phyloP scores from a whole-genome alignment of 2,113 vertebrate species.

The Probosciger aterrimus region DNA sequence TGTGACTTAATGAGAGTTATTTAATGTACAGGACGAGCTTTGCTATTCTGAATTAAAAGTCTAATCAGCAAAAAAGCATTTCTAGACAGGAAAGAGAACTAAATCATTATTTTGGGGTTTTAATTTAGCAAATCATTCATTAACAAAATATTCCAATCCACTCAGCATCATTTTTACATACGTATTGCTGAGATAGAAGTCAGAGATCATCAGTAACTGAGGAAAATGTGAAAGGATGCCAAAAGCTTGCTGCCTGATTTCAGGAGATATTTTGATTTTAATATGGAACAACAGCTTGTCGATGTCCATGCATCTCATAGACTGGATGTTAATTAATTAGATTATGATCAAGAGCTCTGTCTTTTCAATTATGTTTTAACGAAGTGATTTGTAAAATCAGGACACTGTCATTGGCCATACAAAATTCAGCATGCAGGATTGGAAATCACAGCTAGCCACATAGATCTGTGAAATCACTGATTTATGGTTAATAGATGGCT shows the following conservation, averaged over 20 bases:
- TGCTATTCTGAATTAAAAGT: slow-evolving; percentile 18
- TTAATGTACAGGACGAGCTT: neutral
- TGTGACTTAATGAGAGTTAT: neutral
- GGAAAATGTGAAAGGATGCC: slow-evolving; percentile 20
- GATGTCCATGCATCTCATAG: neutral
- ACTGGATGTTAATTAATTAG: slow-evolving; percentile 51
- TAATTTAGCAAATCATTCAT: neutral
- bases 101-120: neutral
- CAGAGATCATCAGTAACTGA: neutral
- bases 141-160: neutral
- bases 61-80: slow-evolving; percentile 10
- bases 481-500: neutral
- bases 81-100: neutral
- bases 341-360: slow-evolving; percentile 35
- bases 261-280: slow-evolving; percentile 52
- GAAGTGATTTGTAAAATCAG: slow-evolving; percentile 21
- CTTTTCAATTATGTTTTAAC: slow-evolving; percentile 38
- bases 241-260: slow-evolving; percentile 26
- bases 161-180: neutral
- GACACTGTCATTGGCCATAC: neutral
- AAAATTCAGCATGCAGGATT: neutral
- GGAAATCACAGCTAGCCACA: neutral
- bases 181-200: neutral
- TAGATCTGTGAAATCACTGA: neutral
- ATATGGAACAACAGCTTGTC: slow-evolving; percentile 50